phyloP scores from a whole-genome alignment of 2,888 invertebrate species.

The Acleris cristana region DNA sequence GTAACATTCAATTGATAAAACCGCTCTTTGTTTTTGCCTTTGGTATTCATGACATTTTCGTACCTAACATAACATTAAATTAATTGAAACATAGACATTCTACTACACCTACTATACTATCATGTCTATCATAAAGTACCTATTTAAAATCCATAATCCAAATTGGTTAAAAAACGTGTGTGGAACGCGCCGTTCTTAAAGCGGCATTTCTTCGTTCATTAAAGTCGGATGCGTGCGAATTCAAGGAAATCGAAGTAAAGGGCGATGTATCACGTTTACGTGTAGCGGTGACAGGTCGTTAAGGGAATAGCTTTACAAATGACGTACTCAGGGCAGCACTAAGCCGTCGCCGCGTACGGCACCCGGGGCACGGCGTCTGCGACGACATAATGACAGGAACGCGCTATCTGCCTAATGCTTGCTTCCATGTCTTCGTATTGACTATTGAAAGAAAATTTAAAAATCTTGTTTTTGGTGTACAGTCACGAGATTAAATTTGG shows the following conservation, averaged over 20 bases:
- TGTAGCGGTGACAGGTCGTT: slow-evolving; percentile 48
- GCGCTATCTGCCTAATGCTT: slow-evolving; percentile 8
- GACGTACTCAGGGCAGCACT: slow-evolving; percentile 40
- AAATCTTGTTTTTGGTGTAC: too few species aligned
- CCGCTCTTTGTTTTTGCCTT: too few species aligned
- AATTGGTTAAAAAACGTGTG: too few species aligned
- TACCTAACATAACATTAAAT: too few species aligned
- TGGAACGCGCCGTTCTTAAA: too few species aligned
- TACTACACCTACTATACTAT: too few species aligned
- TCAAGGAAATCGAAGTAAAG: slow-evolving; percentile 41
- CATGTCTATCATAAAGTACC: too few species aligned
- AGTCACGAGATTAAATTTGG: too few species aligned
- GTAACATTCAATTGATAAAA: too few species aligned
- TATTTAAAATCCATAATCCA: too few species aligned
- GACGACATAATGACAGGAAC: slow-evolving; percentile 34
- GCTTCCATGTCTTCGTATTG: background rate
- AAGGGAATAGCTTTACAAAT: slow-evolving; percentile 44
- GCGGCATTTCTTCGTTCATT: slow-evolving; percentile 7
- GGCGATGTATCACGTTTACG: slow-evolving; percentile 46
- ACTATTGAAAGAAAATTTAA: background rate
- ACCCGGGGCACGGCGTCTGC: slow-evolving; percentile 35
- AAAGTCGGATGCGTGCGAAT: slow-evolving; percentile 25
- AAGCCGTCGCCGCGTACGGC: slow-evolving; percentile 32
- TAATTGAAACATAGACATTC: too few species aligned
- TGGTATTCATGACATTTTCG: too few species aligned